phyloP scores from a whole-genome alignment of 2,113 vertebrate genomes.

The Rhynchomys soricoides region DNA sequence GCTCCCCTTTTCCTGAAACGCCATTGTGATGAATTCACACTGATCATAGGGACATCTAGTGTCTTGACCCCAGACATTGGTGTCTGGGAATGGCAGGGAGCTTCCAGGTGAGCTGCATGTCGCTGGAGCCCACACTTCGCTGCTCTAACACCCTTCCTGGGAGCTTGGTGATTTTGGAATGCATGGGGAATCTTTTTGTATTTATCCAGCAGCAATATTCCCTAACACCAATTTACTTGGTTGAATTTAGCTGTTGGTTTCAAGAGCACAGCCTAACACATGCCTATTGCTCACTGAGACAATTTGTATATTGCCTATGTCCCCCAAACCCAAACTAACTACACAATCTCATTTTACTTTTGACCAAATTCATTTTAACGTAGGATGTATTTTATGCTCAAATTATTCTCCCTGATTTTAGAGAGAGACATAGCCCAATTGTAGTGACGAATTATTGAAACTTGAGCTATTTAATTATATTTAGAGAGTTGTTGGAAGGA shows the following conservation, averaged over 20 bases:
- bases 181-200: background rate
- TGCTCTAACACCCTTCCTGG: background rate
- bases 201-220: background rate
- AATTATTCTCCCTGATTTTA: background rate
- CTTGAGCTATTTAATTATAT: background rate
- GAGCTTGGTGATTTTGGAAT: background rate
- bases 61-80: background rate
- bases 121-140: background rate
- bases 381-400: background rate
- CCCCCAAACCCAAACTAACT: slow-evolving; percentile 48
- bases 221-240: background rate
- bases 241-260: background rate
- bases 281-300: slow-evolving; percentile 43
- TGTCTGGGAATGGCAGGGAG: background rate
- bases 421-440: background rate
- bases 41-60: background rate
- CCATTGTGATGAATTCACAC: background rate
- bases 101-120: background rate
- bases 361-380: background rate
- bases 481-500: background rate
- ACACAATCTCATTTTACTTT: slow-evolving; percentile 7
- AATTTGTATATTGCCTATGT: background rate
- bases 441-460: background rate
- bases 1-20: background rate
- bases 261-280: background rate